Conservation (phyloP, 1,140 invertebrate species). For the Heliothis subflexa region DNA sequence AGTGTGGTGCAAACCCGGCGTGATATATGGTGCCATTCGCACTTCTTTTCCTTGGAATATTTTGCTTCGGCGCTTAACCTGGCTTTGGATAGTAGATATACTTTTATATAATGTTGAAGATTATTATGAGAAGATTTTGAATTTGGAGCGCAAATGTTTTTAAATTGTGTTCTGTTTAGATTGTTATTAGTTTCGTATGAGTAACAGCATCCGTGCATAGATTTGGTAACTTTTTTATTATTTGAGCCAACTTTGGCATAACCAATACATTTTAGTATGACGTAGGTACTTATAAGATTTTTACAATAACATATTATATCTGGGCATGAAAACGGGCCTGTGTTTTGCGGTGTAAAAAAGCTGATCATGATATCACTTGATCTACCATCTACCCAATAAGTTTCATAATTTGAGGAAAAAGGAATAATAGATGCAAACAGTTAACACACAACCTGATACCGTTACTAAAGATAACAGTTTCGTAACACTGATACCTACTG, state of each 20-base stretch:
- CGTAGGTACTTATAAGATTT: too few species aligned
- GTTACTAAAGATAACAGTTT: neutral
- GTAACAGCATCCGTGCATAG: neutral
- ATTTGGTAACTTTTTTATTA: too few species aligned
- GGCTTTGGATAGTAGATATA: neutral
- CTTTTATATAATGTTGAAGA: neutral
- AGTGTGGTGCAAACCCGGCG: constrained; percentile 10
- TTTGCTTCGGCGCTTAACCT: constrained; percentile 17
- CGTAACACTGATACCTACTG: neutral
- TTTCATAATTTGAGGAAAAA: neutral
- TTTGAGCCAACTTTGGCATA: too few species aligned
- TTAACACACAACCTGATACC: neutral
- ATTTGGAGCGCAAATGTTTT: too few species aligned
- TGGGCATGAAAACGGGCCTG: neutral
- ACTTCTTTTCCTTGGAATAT: constrained; percentile 21
- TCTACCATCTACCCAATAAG: neutral
- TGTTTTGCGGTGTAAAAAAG: too few species aligned
- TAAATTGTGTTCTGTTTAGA: too few species aligned
- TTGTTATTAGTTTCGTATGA: too few species aligned
- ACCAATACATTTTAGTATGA: too few species aligned
- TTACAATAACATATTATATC: too few species aligned
- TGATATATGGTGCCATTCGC: constrained; percentile 18
- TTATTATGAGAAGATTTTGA: too few species aligned
- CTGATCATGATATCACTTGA: neutral
- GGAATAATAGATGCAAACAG: constrained; percentile 2